These are phyloP conservation scores for Girardia tigrina DNA, from an alignment of 2,888 invertebrate genomes.

Conservation along the genomic window DNA sequence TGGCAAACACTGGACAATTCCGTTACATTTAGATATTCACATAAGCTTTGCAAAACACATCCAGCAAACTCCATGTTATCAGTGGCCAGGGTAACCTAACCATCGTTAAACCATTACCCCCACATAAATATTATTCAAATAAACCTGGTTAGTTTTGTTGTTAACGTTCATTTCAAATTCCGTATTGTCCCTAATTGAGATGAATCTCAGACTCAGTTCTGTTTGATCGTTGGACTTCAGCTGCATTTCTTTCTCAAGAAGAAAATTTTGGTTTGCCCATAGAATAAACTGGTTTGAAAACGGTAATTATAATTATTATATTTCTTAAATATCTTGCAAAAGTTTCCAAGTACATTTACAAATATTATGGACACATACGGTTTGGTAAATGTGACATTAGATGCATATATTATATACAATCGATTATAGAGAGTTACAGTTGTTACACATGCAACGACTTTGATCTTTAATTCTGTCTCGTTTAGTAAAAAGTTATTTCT, in stretches of 20 bases:
- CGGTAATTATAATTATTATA: not conserved
- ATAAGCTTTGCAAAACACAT: constrained; percentile 69
- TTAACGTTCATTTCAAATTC: not conserved
- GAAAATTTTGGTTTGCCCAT: constrained; percentile 17
- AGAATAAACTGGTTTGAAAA: not conserved
- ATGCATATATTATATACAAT: too few relatives aligned
- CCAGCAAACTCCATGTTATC: constrained; percentile 68
- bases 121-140: not conserved
- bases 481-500: too few relatives aligned
- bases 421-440: too few relatives aligned
- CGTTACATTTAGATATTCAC: constrained; percentile 63
- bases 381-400: too few relatives aligned
- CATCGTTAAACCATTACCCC: not conserved
- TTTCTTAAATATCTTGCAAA: too few relatives aligned
- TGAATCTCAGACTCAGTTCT: not conserved
- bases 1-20: constrained; percentile 58
- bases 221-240: not conserved
- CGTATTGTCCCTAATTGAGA: not conserved
- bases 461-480: too few relatives aligned
- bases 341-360: too few relatives aligned
- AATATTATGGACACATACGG: too few relatives aligned
- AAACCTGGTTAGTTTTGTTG: not conserved
- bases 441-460: too few relatives aligned
- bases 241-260: constrained; percentile 9
- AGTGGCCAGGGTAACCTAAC: constrained; percentile 59